Conservation (phyloP, 2,113 vertebrate species). For the Vidua chalybeata region DNA sequence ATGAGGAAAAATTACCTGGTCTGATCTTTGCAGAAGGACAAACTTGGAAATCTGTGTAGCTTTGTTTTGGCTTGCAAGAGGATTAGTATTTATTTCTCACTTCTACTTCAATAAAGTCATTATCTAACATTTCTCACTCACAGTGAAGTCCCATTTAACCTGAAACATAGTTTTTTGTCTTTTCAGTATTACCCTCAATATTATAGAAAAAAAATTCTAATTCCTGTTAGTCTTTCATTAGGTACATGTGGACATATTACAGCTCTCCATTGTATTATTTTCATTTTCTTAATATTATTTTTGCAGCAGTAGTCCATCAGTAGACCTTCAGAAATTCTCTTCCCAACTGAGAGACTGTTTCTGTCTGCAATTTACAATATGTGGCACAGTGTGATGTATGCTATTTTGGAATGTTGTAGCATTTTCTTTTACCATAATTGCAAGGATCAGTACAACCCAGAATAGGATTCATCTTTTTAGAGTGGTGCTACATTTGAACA, state of each 20-base stretch:
- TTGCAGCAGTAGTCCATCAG: not conserved
- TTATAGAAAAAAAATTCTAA: not conserved
- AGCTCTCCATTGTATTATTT: not conserved
- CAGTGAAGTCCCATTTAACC: not conserved
- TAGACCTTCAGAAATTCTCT: conserved; percentile 9
- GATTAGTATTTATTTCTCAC: not conserved
- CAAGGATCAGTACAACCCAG: not conserved
- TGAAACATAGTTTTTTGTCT: not conserved
- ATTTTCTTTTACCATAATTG: conserved; percentile 20
- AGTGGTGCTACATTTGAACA: not conserved
- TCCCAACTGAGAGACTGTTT: not conserved
- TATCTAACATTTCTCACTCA: not conserved
- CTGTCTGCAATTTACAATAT: conserved; percentile 15
- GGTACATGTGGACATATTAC: not conserved
- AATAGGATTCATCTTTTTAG: conserved; percentile 31
- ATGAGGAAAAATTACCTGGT: not conserved
- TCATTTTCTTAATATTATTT: not conserved
- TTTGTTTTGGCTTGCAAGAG: not conserved
- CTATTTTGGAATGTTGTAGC: not conserved
- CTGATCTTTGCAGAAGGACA: not conserved
- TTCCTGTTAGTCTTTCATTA: not conserved
- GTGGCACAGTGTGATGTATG: not conserved
- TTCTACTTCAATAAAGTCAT: not conserved
- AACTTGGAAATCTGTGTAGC: not conserved
- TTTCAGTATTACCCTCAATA: not conserved